Base-by-base conservation (phyloP, 2,888 invertebrate species). In the Ganaspis brasiliensis region DNA sequence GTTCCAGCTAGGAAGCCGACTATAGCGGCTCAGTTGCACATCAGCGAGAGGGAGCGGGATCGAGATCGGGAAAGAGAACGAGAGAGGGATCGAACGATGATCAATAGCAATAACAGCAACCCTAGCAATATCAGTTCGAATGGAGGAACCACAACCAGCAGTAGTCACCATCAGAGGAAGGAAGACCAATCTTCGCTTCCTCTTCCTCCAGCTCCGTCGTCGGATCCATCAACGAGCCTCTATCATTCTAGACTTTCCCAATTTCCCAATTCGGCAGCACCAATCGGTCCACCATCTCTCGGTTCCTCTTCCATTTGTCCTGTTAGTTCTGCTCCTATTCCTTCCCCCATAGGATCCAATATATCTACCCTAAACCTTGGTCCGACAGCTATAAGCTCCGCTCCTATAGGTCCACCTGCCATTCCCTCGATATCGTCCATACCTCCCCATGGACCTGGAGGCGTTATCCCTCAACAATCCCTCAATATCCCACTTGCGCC, bases 1-100 rank as follows among this genome's bases (percentile, higher is more conserved):
- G 93, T 93, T 93, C 91, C 92, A 93, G 93, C 93, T 92, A 93
- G 93, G 93, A 93, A 93, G 93, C 92, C 93, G 92, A 92, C 93
- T 92, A 92, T 93, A 93, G 92, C 92, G 91, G 90, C 91, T 88
- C 90, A 90, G 83, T 85, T 92, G 89, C 93, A 93, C 87, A 67
- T 93, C 78, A 87, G 93, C 78, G 93, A 93, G 88, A 90, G 92
- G 86, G 94, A 94, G 83, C 87, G 93, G 19, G 91, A 91, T 52
- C 83, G 90, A 87, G 92, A 92, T 24, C 85, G 89, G n/a, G 87
- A 88, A 26, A 86, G 86, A 74, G 87, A 88, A 26, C 87, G 86
- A 74, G 83, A 83, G 21, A 80, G 77, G 79, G 79, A 76, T 37
- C 77, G 74, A 24, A 84, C 78, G 67, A 79, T 73, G 74, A 80